Evolutionary conservation across 2,113 vertebrate genomes (phyloP), one percentile per base, ranked within the genome.

Genomic region (Otocyon megalotis): DNA sequence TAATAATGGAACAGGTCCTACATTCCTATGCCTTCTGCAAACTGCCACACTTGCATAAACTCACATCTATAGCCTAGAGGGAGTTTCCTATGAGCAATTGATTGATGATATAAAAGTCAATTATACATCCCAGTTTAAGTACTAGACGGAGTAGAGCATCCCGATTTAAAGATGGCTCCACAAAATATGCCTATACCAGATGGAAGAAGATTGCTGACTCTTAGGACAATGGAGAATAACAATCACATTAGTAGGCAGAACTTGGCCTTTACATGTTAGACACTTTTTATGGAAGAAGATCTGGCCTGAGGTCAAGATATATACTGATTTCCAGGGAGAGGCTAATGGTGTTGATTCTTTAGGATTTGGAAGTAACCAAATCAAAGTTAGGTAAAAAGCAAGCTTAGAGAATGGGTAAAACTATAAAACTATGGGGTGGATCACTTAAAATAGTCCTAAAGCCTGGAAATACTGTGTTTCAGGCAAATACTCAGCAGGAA

Each of bases 401-500:
- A 86, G 8, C 15, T 77, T 35, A 65, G 37, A 37, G 11, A 94
- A 79, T 26, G 43, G 32, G 15, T 82, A 0, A 82, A 3, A 15
- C 5, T 79, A 22, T 63, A 0, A 82, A 4, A 15, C 5, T 79
- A 22, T 63, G 11, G 2, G 3, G 2, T 76, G 0, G 8, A 50
- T 92, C 43, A 71, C 56, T 93, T 86, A 92, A 77, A 71, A 71
- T 54, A 79, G 24, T n/a, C 37, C 60, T 12, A 94, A 22, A 86
- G 2, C 32, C 35, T 83, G 13, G 54, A 83, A 94, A 90, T 35
- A 1, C 53, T 76, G 3, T 88, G 6, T 17, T 22, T 71, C 15
- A 54, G 76, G 56, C 3, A 54, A 81, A 86, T 69, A 72, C 14
- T 84, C 72, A 89, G 2, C 35, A 80, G 48, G 84, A 90, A 14